Percentiles rank a stretch among this genome's conserved stretches.
Conservation (phyloP, 2,888 invertebrate species). For the Heteromyza rotundicornis region DNA sequence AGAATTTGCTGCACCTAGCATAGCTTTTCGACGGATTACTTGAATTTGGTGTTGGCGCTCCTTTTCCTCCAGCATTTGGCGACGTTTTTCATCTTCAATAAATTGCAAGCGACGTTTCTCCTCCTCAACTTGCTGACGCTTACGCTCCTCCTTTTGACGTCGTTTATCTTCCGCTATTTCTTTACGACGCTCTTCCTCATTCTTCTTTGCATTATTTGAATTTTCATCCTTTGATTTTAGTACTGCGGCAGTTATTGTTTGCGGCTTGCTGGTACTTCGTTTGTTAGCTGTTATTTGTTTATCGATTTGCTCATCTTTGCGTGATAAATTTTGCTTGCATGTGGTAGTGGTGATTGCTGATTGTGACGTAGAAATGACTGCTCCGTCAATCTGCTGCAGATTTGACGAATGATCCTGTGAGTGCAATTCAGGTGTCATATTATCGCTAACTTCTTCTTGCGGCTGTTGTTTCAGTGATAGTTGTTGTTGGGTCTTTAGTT, state of each 20-base stretch:
- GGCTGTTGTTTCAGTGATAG: slow-evolving; percentile 7
- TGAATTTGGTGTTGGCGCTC: slow-evolving; percentile 60
- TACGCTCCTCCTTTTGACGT: slow-evolving; percentile 56
- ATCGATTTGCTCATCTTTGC: slow-evolving; percentile 20
- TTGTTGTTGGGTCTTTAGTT: slow-evolving; percentile 16
- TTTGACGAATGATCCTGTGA: slow-evolving; percentile 15
- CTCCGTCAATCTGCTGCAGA: slow-evolving; percentile 13
- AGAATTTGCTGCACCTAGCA: slow-evolving; percentile 38
- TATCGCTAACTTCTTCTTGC: slow-evolving; percentile 6
- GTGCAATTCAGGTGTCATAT: slow-evolving; percentile 2
- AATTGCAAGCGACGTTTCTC: slow-evolving; percentile 49
- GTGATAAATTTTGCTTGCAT: too few relatives aligned
- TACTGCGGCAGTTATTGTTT: slow-evolving; percentile 31
- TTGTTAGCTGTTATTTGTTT: slow-evolving; percentile 3
- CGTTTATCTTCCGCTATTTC: slow-evolving; percentile 54
- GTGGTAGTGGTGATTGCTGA: slow-evolving; percentile 3
- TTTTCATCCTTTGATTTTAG: slow-evolving; percentile 10
- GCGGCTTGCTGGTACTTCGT: slow-evolving; percentile 1
- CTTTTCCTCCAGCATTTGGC: slow-evolving; percentile 55
- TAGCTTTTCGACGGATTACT: slow-evolving; percentile 56
- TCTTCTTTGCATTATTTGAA: slow-evolving; percentile 3
- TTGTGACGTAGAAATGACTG: neutral
- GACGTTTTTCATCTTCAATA: slow-evolving; percentile 56
- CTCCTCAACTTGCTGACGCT: slow-evolving; percentile 55
- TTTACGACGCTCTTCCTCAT: slow-evolving; percentile 51